Percentiles rank a stretch among this genome's conserved stretches.
Evolutionary conservation across 2,888 invertebrate species (phyloP).

Genomic region (Papilio protenor): DNA sequence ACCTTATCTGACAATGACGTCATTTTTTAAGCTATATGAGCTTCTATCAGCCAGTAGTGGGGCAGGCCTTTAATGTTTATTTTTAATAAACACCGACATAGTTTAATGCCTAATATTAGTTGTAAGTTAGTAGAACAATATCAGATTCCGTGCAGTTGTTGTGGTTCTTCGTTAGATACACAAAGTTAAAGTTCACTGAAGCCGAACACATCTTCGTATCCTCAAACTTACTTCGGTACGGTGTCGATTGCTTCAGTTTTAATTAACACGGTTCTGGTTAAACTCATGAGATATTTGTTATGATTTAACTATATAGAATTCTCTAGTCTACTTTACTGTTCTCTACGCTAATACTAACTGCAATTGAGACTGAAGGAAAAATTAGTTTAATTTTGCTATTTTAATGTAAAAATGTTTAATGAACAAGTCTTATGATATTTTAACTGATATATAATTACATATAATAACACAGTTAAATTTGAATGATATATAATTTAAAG

Average conservation of each 20-base stretch:
- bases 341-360: too few relatives aligned
- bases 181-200: slow-evolving; percentile 54
- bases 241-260: not conserved
- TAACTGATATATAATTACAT: not conserved
- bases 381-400: too few relatives aligned
- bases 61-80: too few relatives aligned
- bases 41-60: too few relatives aligned
- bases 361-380: too few relatives aligned
- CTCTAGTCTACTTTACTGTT: too few relatives aligned
- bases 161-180: slow-evolving; percentile 46
- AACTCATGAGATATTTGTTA: not conserved
- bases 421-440: not conserved
- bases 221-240: not conserved
- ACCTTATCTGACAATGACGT: too few relatives aligned
- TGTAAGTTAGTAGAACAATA: slow-evolving; percentile 20
- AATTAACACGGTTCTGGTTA: not conserved
- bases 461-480: not conserved
- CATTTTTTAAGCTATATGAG: too few relatives aligned
- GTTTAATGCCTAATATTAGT: not conserved
- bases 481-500: not conserved
- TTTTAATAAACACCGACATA: not conserved
- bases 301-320: too few relatives aligned
- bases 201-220: slow-evolving; percentile 48
- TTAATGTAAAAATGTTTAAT: too few relatives aligned
- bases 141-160: slow-evolving; percentile 38